Evolutionary conservation across 2,113 vertebrate species (phyloP), one percentile per base, ranked within the genome.

Genomic region (Dendrocopos noguchii): DNA sequence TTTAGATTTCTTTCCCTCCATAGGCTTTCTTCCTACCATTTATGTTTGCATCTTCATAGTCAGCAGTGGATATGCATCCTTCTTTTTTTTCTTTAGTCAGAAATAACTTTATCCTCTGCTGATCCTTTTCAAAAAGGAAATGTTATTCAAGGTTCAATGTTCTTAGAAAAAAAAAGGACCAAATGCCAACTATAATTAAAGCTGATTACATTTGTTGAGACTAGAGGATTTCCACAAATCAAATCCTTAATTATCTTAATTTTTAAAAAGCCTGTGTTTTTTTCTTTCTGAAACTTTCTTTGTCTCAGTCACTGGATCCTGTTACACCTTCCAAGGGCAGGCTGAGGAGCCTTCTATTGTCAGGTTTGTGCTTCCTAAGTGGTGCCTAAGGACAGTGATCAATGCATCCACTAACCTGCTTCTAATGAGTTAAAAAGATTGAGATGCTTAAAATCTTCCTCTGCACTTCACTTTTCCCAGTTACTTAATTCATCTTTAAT

Each of bases 61-160:
- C 59, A 65, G 8, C 0, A 1, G 10, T 3, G 73, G 21, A 53
- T 65, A 44, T 1, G 2, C 5, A 3, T 17, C 10, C 60, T 68
- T 25, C 1, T 2, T 59, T 80, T 20, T 59, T 76, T 31, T 82
- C 25, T 15, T 76, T 36, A 0, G 10, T 53, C 27, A 47, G 19
- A 24, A 52, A 34, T 60, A 36, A 9, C 4, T 29, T 15, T 80
- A 21, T 24, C 4, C 14, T 28, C 1, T 63, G 22, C 66, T 73
- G 20, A 17, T 60, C 14, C 3, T 64, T 79, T 55, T 57, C 50
- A 24, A 15, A 15, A 56, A 73, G 64, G 15, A 34, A 34, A 22
- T 28, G 7, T n/a, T 82, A 19, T 14, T 90, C 17, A 11, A 0
- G 3, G 4, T 14, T 77, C 7, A 44, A 34, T 0, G 2, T 64